These are phyloP conservation scores for Pterocles gutturalis DNA, from an alignment of 2,113 vertebrate species.

Conservation along the genomic window DNA sequence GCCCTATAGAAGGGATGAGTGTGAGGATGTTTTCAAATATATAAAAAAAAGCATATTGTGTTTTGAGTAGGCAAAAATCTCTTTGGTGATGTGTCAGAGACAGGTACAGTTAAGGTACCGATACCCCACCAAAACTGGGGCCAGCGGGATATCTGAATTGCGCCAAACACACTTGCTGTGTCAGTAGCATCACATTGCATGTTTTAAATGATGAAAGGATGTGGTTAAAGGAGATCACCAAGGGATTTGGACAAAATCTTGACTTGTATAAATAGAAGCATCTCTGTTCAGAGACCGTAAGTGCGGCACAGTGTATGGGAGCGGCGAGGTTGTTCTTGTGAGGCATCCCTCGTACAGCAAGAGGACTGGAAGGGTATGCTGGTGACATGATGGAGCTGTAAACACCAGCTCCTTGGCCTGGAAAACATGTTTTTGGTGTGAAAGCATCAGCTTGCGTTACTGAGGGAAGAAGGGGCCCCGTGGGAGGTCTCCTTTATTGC, in stretches of 20 bases:
- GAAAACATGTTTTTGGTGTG: not conserved
- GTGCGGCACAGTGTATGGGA: not conserved
- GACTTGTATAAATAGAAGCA: not conserved
- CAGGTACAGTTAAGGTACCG: not conserved
- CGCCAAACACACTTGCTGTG: not conserved
- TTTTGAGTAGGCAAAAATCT: not conserved
- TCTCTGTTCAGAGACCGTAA: not conserved
- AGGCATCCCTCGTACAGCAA: not conserved
- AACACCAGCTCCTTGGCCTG: not conserved
- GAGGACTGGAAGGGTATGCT: not conserved
- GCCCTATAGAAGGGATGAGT: not conserved
- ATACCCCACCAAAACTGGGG: no score
- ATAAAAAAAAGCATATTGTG: not conserved
- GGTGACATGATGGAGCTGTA: not conserved
- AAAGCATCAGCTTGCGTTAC: not conserved
- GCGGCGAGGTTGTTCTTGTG: not conserved
- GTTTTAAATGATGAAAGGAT: not conserved
- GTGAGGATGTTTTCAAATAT: not conserved
- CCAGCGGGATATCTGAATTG: not conserved
- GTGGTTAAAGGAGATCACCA: not conserved
- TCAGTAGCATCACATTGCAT: accelerated
- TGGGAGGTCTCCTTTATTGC: not conserved
- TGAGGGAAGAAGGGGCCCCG: not conserved
- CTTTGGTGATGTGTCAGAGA: not conserved
- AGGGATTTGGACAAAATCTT: not conserved